Evolutionary conservation across 1,140 invertebrate genomes (phyloP).

Genomic region (Colletes gigas): DNA sequence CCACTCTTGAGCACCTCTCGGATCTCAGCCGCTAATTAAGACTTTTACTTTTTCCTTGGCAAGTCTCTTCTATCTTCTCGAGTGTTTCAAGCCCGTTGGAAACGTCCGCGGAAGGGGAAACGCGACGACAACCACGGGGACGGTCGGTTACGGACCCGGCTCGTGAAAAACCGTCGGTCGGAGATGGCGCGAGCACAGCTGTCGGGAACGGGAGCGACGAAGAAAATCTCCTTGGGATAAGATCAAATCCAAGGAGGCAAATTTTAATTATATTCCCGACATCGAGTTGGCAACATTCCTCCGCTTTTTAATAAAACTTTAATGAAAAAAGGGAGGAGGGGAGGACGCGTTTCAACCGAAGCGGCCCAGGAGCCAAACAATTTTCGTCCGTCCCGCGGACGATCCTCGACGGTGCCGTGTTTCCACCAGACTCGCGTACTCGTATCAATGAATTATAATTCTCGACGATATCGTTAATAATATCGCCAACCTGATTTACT

Average conservation of each 20-base stretch:
- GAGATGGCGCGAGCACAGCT: constrained; percentile 42
- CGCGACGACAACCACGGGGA: constrained; percentile 23
- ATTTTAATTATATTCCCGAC: constrained; percentile 65
- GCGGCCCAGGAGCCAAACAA: background rate
- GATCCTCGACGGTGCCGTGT: too few relatives aligned
- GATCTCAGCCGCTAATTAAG: constrained; percentile 68
- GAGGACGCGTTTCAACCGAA: background rate
- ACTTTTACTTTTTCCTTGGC: constrained; percentile 63
- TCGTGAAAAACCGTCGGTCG: constrained; percentile 39
- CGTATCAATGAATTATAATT: constrained; percentile 3
- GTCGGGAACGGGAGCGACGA: constrained; percentile 37
- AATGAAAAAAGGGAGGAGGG: constrained; percentile 3
- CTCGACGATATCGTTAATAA: constrained; percentile 37
- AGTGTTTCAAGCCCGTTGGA: constrained; percentile 32
- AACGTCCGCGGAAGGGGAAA: background rate
- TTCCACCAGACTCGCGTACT: background rate
- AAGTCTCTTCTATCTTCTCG: constrained; percentile 58
- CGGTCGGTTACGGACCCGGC: constrained; percentile 33
- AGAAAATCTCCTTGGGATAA: constrained; percentile 19
- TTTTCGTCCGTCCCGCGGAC: background rate
- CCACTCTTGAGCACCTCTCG: constrained; percentile 57
- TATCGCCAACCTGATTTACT: background rate
- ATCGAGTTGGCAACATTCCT: constrained; percentile 62
- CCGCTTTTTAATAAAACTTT: constrained; percentile 60
- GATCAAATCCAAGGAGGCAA: constrained; percentile 56